Conservation (phyloP, 1,140 invertebrate species). For the Samia ricini region DNA sequence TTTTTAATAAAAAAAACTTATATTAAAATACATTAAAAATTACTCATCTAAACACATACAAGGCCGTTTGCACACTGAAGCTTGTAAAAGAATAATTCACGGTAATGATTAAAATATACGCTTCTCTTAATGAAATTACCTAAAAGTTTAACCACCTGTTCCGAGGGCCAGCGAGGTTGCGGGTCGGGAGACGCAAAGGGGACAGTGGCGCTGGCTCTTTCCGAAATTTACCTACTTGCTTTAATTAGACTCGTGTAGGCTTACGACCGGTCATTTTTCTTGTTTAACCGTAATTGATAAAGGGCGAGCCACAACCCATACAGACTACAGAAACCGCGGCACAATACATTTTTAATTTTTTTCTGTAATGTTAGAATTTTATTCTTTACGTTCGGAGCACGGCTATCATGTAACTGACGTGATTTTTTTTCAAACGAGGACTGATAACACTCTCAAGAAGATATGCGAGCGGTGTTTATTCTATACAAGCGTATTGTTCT, state of each 20-base stretch:
- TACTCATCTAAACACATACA: no score
- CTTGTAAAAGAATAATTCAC: slow-evolving; percentile 11
- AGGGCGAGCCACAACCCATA: slow-evolving; percentile 39
- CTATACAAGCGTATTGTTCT: no score
- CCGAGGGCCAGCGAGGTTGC: slow-evolving; percentile 26
- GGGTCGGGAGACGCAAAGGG: slow-evolving; percentile 21
- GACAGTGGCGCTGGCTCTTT: slow-evolving; percentile 41
- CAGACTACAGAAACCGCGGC: slow-evolving; percentile 34
- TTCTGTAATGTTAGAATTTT: neutral
- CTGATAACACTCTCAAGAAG: no score
- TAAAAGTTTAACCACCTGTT: slow-evolving; percentile 59
- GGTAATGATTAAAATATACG: slow-evolving; percentile 51
- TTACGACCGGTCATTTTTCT: slow-evolving; percentile 69
- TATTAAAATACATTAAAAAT: no score
- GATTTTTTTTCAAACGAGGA: no score
- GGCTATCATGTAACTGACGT: no score
- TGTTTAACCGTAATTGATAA: slow-evolving; percentile 74
- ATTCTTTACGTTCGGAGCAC: neutral
- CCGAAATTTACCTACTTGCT: slow-evolving; percentile 69
- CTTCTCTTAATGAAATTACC: slow-evolving; percentile 53
- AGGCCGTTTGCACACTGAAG: no score
- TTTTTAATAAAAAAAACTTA: no score
- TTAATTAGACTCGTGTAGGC: slow-evolving; percentile 69
- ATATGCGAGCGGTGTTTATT: no score
- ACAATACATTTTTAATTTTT: slow-evolving; percentile 18